Conservation (phyloP, 2,888 invertebrate species). For the Drosophila acutilabella region DNA sequence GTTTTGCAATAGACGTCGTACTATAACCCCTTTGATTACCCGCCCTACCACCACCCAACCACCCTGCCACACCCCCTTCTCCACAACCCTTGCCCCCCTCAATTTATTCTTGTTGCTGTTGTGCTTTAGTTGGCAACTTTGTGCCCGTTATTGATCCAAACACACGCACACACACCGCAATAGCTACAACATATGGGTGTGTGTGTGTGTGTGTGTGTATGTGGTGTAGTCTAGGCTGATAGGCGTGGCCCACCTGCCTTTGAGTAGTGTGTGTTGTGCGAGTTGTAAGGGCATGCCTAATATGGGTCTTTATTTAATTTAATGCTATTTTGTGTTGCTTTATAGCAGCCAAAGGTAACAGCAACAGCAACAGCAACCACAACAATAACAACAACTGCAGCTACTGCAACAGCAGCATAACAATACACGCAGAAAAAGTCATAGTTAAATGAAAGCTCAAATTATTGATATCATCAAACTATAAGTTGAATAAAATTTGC, state of each 20-base stretch:
- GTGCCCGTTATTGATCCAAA: constrained; percentile 76
- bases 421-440: not conserved
- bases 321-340: constrained; percentile 76
- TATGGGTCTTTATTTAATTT: constrained; percentile 79
- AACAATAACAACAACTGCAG: constrained; percentile 8
- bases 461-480: too few relatives aligned
- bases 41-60: not conserved
- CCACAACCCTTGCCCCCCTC: not conserved
- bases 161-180: constrained; percentile 1
- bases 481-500: too few relatives aligned
- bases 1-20: constrained; percentile 56
- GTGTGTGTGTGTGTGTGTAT: too few relatives aligned
- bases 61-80: not conserved
- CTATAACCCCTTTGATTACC: constrained; percentile 49
- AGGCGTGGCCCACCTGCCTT: constrained; percentile 37
- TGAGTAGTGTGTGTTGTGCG: constrained; percentile 19
- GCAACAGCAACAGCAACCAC: constrained; percentile 15
- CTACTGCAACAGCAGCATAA: not conserved
- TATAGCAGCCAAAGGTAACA: constrained; percentile 35
- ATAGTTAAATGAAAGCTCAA: too few relatives aligned
- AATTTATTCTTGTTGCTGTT: constrained; percentile 37
- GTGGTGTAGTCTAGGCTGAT: constrained; percentile 23
- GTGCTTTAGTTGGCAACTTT: constrained; percentile 58
- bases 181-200: constrained; percentile 2
- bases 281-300: constrained; percentile 72